Evolutionary conservation across 1,140 invertebrate genomes (phyloP), one percentile per base, ranked within the genome.

Genomic region (Caenorhabditis brenneri): DNA sequence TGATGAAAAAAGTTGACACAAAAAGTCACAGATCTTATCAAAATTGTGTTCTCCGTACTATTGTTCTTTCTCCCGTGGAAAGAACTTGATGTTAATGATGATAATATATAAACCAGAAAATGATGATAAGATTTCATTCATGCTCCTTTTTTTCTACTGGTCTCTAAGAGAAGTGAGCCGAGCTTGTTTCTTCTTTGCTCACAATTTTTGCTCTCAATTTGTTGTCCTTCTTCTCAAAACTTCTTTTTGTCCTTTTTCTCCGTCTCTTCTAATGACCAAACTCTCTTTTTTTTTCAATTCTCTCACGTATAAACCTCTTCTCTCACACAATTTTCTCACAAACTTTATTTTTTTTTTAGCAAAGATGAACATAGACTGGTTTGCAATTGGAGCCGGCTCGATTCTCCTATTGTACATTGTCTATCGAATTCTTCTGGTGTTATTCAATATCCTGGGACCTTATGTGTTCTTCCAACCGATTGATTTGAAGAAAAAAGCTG

Each of bases 401-500:
- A 51, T 65, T 46, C 29, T 69, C 12, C 29, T 86, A 5, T 19
- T 79, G 19, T 86, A 55, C 24, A 60, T 83, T 16, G 29, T 46
- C 29, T 86, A 83, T 48, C 42, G 42, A 5, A 58, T 86, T n/a
- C 42, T 86, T n/a, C 27, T 39, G 22, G 65, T 81, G 19, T 1
- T 86, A 39, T n/a, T n/a, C 1, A 85, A 80, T 46, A 85, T 89
- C 46, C 27, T 90, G 5, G 89, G 80, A 48, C 87, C 88, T 2
- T 90, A 86, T 69, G 55, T 88, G 15, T 79, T 90, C 42, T 87
- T 84, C 39, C 78, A 80, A 22, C 84, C 88, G 22, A 85, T 89
- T 22, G 89, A 90, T 80, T 58, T 88, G 16, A 53, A 84, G 16
- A 82, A 88, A 24, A 82, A 74, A 49, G 88, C 89, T 2, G 89